phyloP scores from a whole-genome alignment of 2,888 invertebrate genomes.

The Dioctria rufipes region DNA sequence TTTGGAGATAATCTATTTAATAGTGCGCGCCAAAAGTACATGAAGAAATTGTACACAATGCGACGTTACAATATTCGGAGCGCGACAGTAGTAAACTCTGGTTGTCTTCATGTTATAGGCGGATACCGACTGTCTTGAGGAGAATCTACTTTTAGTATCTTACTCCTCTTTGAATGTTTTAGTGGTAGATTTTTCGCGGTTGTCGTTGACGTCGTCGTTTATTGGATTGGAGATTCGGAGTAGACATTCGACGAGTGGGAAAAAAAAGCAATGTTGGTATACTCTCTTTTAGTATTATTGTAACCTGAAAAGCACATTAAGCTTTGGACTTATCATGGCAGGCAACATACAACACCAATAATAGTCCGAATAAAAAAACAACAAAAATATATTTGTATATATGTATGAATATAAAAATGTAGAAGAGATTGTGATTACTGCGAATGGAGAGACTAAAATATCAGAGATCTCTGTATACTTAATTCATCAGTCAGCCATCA shows the following conservation, averaged over 20 bases:
- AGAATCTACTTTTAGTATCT: slow-evolving; percentile 25
- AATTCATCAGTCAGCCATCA: too few species aligned
- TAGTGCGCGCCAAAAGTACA: slow-evolving; percentile 57
- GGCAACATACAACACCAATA: background rate
- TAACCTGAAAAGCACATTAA: slow-evolving; percentile 32
- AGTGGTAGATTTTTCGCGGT: slow-evolving; percentile 24
- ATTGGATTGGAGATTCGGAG: background rate
- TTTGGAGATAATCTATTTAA: slow-evolving; percentile 37
- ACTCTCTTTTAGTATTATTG: slow-evolving; percentile 25
- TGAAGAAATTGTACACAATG: slow-evolving; percentile 41
- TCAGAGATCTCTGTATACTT: too few species aligned
- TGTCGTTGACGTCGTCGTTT: background rate
- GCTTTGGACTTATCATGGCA: background rate
- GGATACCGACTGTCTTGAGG: slow-evolving; percentile 56
- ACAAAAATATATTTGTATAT: background rate
- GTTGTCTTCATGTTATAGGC: slow-evolving; percentile 58
- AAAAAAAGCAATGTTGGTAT: slow-evolving; percentile 4
- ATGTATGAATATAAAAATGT: too few species aligned
- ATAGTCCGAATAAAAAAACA: background rate
- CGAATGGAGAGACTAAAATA: too few species aligned
- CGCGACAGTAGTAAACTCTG: slow-evolving; percentile 51
- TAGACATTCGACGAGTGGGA: background rate
- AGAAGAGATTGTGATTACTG: too few species aligned
- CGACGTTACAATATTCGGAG: slow-evolving; percentile 52
- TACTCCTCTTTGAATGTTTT: slow-evolving; percentile 2